These are phyloP conservation scores for Nymphicus hollandicus DNA, from an alignment of 2,113 vertebrate species.

Conservation along the genomic window DNA sequence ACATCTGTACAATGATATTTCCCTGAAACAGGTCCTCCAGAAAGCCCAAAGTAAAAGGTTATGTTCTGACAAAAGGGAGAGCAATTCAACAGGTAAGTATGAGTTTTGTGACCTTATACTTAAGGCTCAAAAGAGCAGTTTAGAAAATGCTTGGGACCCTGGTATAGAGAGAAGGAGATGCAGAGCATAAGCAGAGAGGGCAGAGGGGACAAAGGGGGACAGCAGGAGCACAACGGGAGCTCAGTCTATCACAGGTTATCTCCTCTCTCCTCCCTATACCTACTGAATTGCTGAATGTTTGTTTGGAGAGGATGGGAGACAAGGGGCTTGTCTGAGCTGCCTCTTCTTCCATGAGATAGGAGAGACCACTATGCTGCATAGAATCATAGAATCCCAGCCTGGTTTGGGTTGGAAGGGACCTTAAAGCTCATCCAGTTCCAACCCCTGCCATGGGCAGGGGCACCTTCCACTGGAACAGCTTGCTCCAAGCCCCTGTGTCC, in stretches of 20 bases:
- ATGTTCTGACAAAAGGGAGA: not conserved
- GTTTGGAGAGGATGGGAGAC: not conserved
- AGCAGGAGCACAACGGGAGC: not conserved
- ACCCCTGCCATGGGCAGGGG: not conserved
- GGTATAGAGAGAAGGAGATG: not conserved
- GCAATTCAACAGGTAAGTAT: not conserved
- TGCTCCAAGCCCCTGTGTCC: not conserved
- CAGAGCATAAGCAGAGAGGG: rapidly evolving
- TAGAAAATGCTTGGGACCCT: rapidly evolving
- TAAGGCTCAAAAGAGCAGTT: not conserved
- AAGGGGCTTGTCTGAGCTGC: not conserved
- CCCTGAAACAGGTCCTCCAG: constrained; percentile 8
- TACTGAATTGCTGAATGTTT: not conserved
- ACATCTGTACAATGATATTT: not conserved
- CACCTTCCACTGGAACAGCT: not conserved
- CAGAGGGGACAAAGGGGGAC: not conserved
- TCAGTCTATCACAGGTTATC: rapidly evolving
- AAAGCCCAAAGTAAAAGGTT: not conserved
- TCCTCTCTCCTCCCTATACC: not conserved
- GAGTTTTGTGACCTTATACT: not conserved
- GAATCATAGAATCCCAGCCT: not conserved
- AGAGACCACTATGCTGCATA: not conserved
- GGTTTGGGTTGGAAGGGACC: not conserved
- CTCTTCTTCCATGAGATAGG: not conserved
- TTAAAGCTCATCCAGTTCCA: not conserved